These are phyloP conservation scores for Conus ventricosus DNA, from an alignment of 1,140 invertebrate genomes.

Conservation along the genomic window DNA sequence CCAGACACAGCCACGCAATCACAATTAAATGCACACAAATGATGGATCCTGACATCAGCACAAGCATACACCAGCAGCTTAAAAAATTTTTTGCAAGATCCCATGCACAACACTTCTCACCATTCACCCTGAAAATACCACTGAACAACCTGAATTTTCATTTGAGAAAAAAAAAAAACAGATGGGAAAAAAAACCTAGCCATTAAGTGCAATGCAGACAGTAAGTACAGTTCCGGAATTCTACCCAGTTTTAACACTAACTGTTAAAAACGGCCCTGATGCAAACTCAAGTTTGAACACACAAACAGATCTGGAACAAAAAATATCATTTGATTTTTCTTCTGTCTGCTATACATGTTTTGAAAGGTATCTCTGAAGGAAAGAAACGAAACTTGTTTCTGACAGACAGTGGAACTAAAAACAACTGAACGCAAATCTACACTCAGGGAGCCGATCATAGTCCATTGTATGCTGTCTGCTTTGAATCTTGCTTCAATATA, in stretches of 20 bases:
- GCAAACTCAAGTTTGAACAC: too few relatives aligned
- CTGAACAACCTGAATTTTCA: background rate
- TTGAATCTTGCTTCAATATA: conserved; percentile 82
- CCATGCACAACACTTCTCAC: background rate
- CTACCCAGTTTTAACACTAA: too few relatives aligned
- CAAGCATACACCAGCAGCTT: background rate
- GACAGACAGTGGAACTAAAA: conserved; percentile 13
- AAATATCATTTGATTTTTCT: conserved; percentile 35
- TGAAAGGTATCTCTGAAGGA: background rate
- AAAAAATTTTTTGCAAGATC: background rate
- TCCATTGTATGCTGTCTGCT: conserved; percentile 86
- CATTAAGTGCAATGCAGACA: too few relatives aligned
- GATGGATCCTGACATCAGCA: too few relatives aligned
- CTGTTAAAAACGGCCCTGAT: too few relatives aligned
- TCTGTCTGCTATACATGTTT: background rate
- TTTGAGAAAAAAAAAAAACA: background rate
- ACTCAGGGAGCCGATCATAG: conserved; percentile 75
- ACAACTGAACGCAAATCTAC: background rate
- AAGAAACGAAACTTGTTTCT: background rate
- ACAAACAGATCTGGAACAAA: too few relatives aligned
- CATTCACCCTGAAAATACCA: background rate
- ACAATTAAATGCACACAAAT: background rate
- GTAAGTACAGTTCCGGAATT: too few relatives aligned
- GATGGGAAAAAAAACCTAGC: background rate
- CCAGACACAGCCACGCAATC: too few relatives aligned